phyloP scores from a whole-genome alignment of 2,888 invertebrate genomes.

The Thecocarcelia acutangulata region DNA sequence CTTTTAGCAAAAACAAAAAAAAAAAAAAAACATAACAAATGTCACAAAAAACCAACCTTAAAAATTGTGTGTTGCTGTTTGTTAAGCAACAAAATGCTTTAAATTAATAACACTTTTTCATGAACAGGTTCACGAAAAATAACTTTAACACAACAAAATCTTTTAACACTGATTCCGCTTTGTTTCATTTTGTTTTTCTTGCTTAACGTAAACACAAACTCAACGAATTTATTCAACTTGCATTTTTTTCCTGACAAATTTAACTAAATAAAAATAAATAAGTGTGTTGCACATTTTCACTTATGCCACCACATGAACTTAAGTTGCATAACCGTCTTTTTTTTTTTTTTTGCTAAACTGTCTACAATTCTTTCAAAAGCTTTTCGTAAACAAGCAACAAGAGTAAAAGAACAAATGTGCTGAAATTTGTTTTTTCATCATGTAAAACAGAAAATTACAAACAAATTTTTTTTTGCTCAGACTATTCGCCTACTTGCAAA shows the following conservation, averaged over 20 bases:
- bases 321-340: constrained; percentile 44
- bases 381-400: too few relatives aligned
- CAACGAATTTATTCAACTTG: background rate
- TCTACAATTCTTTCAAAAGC: constrained; percentile 8
- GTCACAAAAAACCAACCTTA: constrained; percentile 22
- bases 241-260: constrained; percentile 15
- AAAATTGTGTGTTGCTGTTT: background rate
- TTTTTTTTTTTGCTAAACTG: constrained; percentile 19
- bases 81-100: background rate
- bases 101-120: constrained; percentile 42
- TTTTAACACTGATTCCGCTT: constrained; percentile 34
- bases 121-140: constrained; percentile 14
- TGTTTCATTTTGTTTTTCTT: background rate
- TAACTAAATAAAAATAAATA: constrained; percentile 52
- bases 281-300: constrained; percentile 32
- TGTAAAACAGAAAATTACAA: background rate
- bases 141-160: constrained; percentile 26
- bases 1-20: background rate
- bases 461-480: background rate
- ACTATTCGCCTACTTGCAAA: constrained; percentile 3
- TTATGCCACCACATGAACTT: constrained; percentile 47
- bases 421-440: constrained; percentile 19
- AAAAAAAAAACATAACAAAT: background rate
- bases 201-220: background rate
- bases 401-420: constrained; percentile 1